Conservation (phyloP, 2,113 vertebrate species). For the Megalops atlanticus region DNA sequence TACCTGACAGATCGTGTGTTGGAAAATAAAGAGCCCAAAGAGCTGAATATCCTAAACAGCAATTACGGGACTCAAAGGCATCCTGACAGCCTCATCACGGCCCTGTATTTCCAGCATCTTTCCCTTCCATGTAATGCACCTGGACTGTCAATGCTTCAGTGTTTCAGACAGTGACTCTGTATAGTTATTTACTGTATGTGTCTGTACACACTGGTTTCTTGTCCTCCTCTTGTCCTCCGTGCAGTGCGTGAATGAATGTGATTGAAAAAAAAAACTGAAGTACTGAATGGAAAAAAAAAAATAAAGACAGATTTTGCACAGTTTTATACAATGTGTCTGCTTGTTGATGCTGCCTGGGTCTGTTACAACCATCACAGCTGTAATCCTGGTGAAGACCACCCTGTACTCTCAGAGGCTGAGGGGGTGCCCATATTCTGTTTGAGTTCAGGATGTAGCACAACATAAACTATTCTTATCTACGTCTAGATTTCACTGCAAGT, state of each 20-base stretch:
- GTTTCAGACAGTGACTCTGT: slow-evolving; percentile 8
- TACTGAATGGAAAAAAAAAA: slow-evolving; percentile 41
- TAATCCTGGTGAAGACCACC: neutral
- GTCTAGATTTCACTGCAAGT: neutral
- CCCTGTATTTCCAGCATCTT: neutral
- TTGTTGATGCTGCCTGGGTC: neutral
- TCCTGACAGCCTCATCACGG: neutral
- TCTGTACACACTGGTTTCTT: neutral
- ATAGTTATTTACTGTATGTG: slow-evolving; percentile 20
- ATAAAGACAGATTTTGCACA: slow-evolving; percentile 76
- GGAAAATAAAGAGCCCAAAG: too few relatives aligned
- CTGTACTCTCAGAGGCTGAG: neutral
- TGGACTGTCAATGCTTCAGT: neutral
- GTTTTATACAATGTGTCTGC: slow-evolving; percentile 58
- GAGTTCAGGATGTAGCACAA: neutral
- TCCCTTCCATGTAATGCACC: slow-evolving; percentile 9
- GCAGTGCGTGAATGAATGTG: slow-evolving; percentile 20
- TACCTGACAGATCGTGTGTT: neutral
- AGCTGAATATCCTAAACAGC: neutral
- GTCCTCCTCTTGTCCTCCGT: neutral
- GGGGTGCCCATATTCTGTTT: neutral
- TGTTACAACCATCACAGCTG: neutral
- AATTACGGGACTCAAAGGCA: neutral
- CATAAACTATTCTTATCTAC: neutral
- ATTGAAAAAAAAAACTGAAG: slow-evolving; percentile 4